Evolutionary conservation across 2,888 invertebrate species (phyloP).

Genomic region (Orthosia gracilis): DNA sequence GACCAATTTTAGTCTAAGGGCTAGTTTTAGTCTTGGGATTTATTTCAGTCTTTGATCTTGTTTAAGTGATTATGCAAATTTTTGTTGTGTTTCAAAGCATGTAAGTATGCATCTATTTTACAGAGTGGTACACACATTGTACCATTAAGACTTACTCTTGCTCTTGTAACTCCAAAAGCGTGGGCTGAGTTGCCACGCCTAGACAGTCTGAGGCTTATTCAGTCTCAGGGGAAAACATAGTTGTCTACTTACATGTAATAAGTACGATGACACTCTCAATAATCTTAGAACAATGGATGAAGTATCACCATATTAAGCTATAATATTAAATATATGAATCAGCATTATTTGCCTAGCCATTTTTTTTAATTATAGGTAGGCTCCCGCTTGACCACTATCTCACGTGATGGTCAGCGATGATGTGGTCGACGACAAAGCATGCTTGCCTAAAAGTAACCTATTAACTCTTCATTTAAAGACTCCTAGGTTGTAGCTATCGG

Average conservation of each 20-base stretch:
- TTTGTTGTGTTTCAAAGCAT: not conserved
- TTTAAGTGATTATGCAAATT: not conserved
- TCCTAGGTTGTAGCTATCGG: too few species aligned
- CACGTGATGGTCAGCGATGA: too few species aligned
- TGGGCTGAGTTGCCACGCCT: slow-evolving; percentile 33
- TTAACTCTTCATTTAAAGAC: too few species aligned
- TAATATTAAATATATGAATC: not conserved
- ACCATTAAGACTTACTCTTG: not conserved
- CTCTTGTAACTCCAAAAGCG: slow-evolving; percentile 16
- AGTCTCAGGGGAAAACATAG: slow-evolving; percentile 24
- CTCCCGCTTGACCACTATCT: too few species aligned
- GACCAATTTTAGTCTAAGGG: not conserved
- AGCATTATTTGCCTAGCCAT: not conserved
- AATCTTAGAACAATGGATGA: not conserved
- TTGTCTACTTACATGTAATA: slow-evolving; percentile 6
- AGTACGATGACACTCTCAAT: not conserved
- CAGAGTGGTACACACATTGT: not conserved
- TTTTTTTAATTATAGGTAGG: too few species aligned
- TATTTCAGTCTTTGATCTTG: not conserved
- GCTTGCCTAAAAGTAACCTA: too few species aligned
- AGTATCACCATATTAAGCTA: not conserved
- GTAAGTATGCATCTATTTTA: not conserved
- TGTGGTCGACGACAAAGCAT: too few species aligned
- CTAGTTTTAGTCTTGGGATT: not conserved
- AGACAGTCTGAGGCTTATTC: slow-evolving; percentile 20